Evolutionary conservation across 2,888 invertebrate genomes (phyloP).

Genomic region (Micoletzkya japonica): DNA sequence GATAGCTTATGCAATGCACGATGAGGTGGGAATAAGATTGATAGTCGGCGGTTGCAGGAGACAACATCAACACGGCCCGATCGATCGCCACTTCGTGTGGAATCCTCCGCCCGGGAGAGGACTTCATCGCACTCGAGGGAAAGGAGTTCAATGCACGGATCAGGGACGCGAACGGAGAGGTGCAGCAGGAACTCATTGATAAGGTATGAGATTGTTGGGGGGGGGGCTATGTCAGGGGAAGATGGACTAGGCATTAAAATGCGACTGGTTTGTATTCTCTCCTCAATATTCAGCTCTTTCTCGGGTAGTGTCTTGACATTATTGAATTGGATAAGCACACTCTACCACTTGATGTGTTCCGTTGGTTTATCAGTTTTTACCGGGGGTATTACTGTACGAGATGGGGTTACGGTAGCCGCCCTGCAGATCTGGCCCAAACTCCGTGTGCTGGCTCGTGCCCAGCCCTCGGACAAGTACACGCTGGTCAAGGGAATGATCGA

Average conservation of each 20-base stretch:
- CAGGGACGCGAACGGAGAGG: slow-evolving; percentile 64
- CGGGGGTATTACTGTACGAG: too few species aligned
- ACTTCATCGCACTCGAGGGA: slow-evolving; percentile 92
- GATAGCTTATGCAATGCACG: too few species aligned
- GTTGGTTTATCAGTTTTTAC: too few species aligned
- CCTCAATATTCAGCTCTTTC: too few species aligned
- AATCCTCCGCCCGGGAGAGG: slow-evolving; percentile 88
- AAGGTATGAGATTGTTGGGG: slow-evolving; percentile 69
- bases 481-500: slow-evolving; percentile 98
- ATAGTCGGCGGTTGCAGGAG: slow-evolving; percentile 73
- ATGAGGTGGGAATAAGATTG: too few species aligned
- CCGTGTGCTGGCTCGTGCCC: slow-evolving; percentile 91
- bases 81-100: slow-evolving; percentile 91
- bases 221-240: too few species aligned
- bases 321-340: too few species aligned
- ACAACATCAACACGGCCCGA: slow-evolving; percentile 96
- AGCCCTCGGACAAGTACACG: slow-evolving; percentile 96
- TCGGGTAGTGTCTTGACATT: too few species aligned
- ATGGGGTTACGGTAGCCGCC: too few species aligned
- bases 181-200: slow-evolving; percentile 88
- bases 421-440: slow-evolving; percentile 84
- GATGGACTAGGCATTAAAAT: too few species aligned
- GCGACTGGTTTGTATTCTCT: too few species aligned
- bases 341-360: too few species aligned
- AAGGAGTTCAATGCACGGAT: slow-evolving; percentile 88